Base-by-base conservation (phyloP, 2,888 invertebrate genomes). In the Polymixis lichenea region DNA sequence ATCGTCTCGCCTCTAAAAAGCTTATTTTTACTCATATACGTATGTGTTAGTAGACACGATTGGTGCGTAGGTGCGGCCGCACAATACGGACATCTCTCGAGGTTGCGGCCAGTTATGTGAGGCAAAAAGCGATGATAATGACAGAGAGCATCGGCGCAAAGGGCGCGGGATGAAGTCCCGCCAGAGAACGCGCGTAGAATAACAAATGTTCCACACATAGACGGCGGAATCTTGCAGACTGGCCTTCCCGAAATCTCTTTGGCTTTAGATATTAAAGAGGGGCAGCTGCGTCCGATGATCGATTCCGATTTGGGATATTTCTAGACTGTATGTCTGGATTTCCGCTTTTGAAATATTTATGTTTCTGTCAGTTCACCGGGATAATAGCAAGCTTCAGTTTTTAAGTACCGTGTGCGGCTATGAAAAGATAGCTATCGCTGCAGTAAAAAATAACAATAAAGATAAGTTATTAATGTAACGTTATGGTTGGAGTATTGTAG, bases 111-210 rank as follows among this genome's bases (percentile, higher is more conserved):
- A 92, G 94, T 93, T 94, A 94, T 94, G 92, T 93, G 94, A 89
- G 92, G 95, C 95, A 96, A 95, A 95, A 96, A 96, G 94, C 93
- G 94, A 95, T 95, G 95, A 95, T 96, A 96, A 96, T 95, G 95
- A 95, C 94, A 93, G 90, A 94, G 93, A 91, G 93, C 94, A 93
- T 94, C 91, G 94, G 92, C 94, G 94, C 92, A 93, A 92, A 95
- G 96, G 95, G 95, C 94, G 92, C 93, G 92, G 91, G 93, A 93
- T 92, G 94, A 93, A 89, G 90, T 90, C 89, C 89, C 90, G 90
- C 90, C 88, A 84, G 82, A 88, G 90, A 82, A 95, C 95, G 95
- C 93, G 93, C 78, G 86, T 86, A 88, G 96, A 95, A 96, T 96
- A 95, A 92, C 84, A 91, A 93, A 96, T 94, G 90, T 75, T 78